Evolutionary conservation across 2,888 invertebrate species (phyloP), one percentile per base, ranked within the genome.

Genomic region (Brachynemurus nebulosus): DNA sequence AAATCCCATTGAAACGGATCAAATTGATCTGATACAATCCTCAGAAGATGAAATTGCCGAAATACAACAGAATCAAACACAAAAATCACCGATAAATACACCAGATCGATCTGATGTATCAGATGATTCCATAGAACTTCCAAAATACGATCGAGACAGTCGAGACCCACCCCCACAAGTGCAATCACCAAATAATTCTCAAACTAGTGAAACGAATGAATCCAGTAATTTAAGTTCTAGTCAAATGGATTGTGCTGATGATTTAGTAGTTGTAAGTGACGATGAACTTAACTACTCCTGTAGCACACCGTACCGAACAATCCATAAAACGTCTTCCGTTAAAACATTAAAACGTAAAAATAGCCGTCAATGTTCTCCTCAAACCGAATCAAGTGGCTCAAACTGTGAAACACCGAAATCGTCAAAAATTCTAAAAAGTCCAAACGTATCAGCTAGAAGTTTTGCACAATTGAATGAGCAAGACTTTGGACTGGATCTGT

Each of bases 221-320:
- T 17, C 18, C 4, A 14, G 17, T 36, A 2, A 1, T 18, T 14
- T 8, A 11, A 35, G 66, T 57, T 56, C 65, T 47, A 65, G 62
- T 23, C 64, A 66, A 57, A 52, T 49, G 45, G 57, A 60, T 25
- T 12, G 18, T 20, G 39, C 40, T 14, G 47, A 27, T 42, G 25
- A 36, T 23, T 6, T 58, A 37, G 65, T 67, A 52, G 57, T 62
- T 47, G 62, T 72, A 47, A 70, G 69, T 35, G 77, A 79, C 54
- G 73, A 73, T 51, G 78, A 79, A 63, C 60, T 78, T 17, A 72
- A 78, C 54, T 78, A 78, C 61, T 78, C 78, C 1, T 57, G 74
- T 39, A 63, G 68, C 54, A 57, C 48, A 20, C 48, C 52, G 14
- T 45, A 44, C 23, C 48, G 27, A 27, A 27, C 9, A 27, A 5